These are phyloP conservation scores for Notolepis coatsorum DNA, from an alignment of 2,797 vertebrate species.

Conservation along the genomic window DNA sequence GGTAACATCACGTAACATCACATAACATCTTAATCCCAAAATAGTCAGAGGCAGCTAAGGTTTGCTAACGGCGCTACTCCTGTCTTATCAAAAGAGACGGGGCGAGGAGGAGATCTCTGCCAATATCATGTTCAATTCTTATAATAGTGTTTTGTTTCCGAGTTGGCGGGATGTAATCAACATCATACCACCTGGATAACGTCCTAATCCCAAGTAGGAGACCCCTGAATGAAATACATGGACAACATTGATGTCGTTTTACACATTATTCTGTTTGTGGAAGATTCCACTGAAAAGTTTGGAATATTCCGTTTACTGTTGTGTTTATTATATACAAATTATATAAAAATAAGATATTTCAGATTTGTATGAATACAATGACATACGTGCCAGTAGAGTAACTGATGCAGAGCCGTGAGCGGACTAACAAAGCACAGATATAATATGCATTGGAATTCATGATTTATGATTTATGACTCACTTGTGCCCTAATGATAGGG, in stretches of 20 bases:
- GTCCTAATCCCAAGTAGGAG: not conserved
- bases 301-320: too few relatives aligned
- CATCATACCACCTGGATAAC: not conserved
- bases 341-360: too few relatives aligned
- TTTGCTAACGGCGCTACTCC: not conserved
- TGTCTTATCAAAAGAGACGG: constrained; percentile 11
- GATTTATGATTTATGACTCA: too few relatives aligned
- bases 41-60: constrained; percentile 19
- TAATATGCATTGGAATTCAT: too few relatives aligned
- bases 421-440: too few relatives aligned
- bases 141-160: not conserved
- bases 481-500: too few relatives aligned
- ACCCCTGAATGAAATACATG: not conserved
- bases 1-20: constrained; percentile 13
- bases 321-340: too few relatives aligned
- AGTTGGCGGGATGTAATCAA: not conserved
- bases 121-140: not conserved
- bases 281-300: too few relatives aligned
- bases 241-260: not conserved
- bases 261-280: too few relatives aligned
- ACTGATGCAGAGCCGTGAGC: too few relatives aligned
- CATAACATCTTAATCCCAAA: constrained; percentile 28
- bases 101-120: not conserved
- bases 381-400: too few relatives aligned
- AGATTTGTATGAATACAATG: too few relatives aligned